Evolutionary conservation across 1,140 invertebrate genomes (phyloP), one percentile per base, ranked within the genome.

Genomic region (Apis mellifera): DNA sequence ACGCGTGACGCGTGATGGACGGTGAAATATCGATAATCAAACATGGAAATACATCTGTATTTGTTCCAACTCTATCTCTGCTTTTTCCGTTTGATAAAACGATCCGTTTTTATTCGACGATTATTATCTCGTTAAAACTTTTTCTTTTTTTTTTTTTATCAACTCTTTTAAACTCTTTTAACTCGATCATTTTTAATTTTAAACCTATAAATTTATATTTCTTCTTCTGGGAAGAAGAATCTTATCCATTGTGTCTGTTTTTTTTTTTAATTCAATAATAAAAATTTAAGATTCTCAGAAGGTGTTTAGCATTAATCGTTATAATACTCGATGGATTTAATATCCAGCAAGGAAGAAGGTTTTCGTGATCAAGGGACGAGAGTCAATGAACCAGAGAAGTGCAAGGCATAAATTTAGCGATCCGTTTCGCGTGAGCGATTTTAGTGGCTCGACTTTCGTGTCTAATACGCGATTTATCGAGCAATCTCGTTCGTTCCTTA

Each of bases 251-350:
- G 5, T 42, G 4, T 42, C 4, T 5, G 32, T 42, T 42, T 5
- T n/a, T n/a, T n/a, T 42, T 42, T 7, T 42, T 42, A 52, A 52
- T 3, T 26, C 48, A 26, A 26, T 26, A 9, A 0, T 12, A 70
- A 70, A 13, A 2, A 1, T 23, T 55, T 60, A 68, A 73, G 9
- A 21, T 17, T 32, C 4, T 23, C 54, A 15, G 4, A 42, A n/a
- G 19, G n/a, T 2, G 19, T 9, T 62, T 65, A 73, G 74, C 23
- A 55, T n/a, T 78, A n/a, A n/a, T 9, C 54, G 17, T 81, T 68
- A 77, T 73, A 64, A 65, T 42, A n/a, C n/a, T 42, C 68, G 66
- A 77, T 84, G 19, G 75, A 23, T 69, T 77, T 77, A 73, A 85
- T 85, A 85, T 82, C 68, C 0, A 42, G 32, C 60, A 9, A 17